Evolutionary conservation across 2,888 invertebrate genomes (phyloP).

Genomic region (Epinotia nisella): DNA sequence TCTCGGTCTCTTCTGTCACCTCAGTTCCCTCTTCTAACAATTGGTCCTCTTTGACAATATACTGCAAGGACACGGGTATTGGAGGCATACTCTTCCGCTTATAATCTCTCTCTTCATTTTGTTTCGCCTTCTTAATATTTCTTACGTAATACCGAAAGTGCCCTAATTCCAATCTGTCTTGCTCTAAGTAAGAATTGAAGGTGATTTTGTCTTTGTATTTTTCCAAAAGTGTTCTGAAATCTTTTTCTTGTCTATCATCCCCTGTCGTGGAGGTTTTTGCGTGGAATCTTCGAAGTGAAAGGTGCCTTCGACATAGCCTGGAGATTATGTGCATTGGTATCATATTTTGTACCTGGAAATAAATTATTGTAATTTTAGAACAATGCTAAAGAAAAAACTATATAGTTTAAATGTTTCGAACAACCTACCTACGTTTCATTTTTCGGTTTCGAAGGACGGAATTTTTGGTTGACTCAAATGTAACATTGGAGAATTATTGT

Average conservation of each 20-base stretch:
- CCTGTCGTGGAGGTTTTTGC: conserved; percentile 51
- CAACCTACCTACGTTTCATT: too few relatives aligned
- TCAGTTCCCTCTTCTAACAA: conserved; percentile 55
- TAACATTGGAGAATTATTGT: too few relatives aligned
- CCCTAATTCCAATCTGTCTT: conserved; percentile 69
- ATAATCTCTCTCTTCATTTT: conserved; percentile 52
- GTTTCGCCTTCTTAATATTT: conserved; percentile 63
- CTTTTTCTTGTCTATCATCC: conserved; percentile 48
- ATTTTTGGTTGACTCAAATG: too few relatives aligned
- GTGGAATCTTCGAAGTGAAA: conserved; percentile 58
- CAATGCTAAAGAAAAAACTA: not conserved
- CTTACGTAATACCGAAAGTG: conserved; percentile 68
- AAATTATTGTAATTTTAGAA: conserved; percentile 16
- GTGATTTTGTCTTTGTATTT: conserved; percentile 72
- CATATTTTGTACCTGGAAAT: conserved; percentile 35
- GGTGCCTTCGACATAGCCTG: conserved; percentile 72
- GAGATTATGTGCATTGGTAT: conserved; percentile 63
- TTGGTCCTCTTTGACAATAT: conserved; percentile 70
- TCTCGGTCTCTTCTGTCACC: conserved; percentile 50
- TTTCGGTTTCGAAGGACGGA: not conserved
- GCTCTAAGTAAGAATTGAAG: conserved; percentile 75
- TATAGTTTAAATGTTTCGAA: too few relatives aligned
- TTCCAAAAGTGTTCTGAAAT: conserved; percentile 62
- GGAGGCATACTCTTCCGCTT: conserved; percentile 67
- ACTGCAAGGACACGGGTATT: conserved; percentile 82